phyloP scores from a whole-genome alignment of 2,888 invertebrate genomes.

The Nephrotoma guestfalica region DNA sequence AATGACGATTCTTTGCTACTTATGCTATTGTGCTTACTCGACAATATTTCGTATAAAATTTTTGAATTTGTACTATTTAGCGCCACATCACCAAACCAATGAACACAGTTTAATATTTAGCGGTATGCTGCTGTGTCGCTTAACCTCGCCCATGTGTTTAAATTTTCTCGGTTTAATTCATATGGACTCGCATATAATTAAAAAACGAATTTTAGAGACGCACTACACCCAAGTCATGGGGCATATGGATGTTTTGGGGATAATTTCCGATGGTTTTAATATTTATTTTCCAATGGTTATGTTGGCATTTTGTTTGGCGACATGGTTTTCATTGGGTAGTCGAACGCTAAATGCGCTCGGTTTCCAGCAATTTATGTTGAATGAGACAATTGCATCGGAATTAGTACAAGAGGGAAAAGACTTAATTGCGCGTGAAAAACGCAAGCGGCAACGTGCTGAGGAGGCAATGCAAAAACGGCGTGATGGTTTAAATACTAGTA shows the following conservation, averaged over 20 bases:
- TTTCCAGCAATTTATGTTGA: slow-evolving; percentile 93
- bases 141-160: slow-evolving; percentile 96
- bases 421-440: slow-evolving; percentile 76
- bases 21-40: slow-evolving; percentile 96
- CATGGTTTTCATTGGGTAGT: slow-evolving; percentile 87
- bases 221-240: slow-evolving; percentile 98
- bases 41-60: slow-evolving; percentile 93
- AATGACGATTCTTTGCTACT: slow-evolving; percentile 79
- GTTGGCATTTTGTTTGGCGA: slow-evolving; percentile 80
- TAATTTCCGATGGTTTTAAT: slow-evolving; percentile 96
- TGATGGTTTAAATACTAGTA: slow-evolving; percentile 13
- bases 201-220: slow-evolving; percentile 67
- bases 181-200: slow-evolving; percentile 91
- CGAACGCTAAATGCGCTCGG: slow-evolving; percentile 80
- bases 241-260: slow-evolving; percentile 95
- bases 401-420: slow-evolving; percentile 88
- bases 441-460: slow-evolving; percentile 64
- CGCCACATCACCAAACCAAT: slow-evolving; percentile 95
- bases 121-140: slow-evolving; percentile 93
- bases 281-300: slow-evolving; percentile 98
- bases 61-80: slow-evolving; percentile 91
- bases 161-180: slow-evolving; percentile 96
- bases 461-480: slow-evolving; percentile 58
- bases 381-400: slow-evolving; percentile 86
- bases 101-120: slow-evolving; percentile 98